Evolutionary conservation across 2,113 vertebrate genomes (phyloP), one percentile per base, ranked within the genome.

Genomic region (Oryzias melastigma): DNA sequence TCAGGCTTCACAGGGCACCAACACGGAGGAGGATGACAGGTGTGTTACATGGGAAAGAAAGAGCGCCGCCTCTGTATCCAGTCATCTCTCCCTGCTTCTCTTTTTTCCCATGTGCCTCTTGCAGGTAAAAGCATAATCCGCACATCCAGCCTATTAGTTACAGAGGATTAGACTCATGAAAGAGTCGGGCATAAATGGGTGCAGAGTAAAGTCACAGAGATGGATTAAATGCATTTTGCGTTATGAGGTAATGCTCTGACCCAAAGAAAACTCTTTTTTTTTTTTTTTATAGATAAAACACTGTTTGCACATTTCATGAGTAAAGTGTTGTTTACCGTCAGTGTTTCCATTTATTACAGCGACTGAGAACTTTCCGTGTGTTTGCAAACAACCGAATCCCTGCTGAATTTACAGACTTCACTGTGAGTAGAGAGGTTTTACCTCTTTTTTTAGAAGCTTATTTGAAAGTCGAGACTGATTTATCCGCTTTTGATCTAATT

Each of bases 401-500:
- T 52, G 76, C 58, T 74, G 58, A 68, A 68, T 20, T 35, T 17
- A 29, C 57, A 22, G 40, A 52, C 52, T 53, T 18, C 42, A 61
- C 62, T 50, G 65, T 70, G 17, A 17, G 16, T 73, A 78, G 65
- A 71, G 58, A 74, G 43, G 77, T 77, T 76, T 71, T 68, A 78
- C 73, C 65, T 83, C 75, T 44, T 65, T 47, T 72, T 55, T 72
- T 52, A 65, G 53, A 66, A 65, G 62, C 78, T 86, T 69, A 84
- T 86, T 83, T 83, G 57, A 81, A 85, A 83, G 69, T 78, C 73
- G 53, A 45, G 61, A 66, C 54, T 80, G 71, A 81, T 83, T 83
- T 82, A 85, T 86, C 82, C 75, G 65, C 45, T 44, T 77, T 71
- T 83, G 74, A 86, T 88, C 84, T 83, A 85, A 86, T 88, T 85